Base-by-base conservation (phyloP, 2,113 vertebrate species). In the Vulpes ferrilata region DNA sequence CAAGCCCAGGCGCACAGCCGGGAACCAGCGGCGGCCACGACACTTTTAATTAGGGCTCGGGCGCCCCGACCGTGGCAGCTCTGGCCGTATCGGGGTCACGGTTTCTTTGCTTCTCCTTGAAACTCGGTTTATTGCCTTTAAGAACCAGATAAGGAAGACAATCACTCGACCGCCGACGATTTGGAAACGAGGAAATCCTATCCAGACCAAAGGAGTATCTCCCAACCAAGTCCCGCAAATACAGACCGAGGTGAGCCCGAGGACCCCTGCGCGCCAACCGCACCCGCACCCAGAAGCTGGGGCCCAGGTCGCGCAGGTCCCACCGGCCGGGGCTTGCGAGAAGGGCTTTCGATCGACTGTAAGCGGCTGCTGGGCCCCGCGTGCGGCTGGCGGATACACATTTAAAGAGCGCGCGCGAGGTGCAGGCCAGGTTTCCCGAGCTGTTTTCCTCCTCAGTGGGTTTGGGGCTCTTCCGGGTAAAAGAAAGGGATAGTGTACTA, bases 171-270 rank as follows among this genome's bases (percentile, higher is more conserved):
- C 30, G 99, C 99, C 38, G 99, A 99, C 97, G 99, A 99, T 98
- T 98, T 99, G 95, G 99, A 99, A 98, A 98, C 98, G 85, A 99
- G 99, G 98, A 99, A 99, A 99, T 98, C 99, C 96, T 99, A 99
- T 95, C 99, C 99, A 98, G 99, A 99, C 98, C 99, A 99, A 97
- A 99, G 99, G 99, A 99, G 98, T 85, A 96, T 98, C 97, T 98
- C 98, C 38, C 99, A 99, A 97, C 98, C 99, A 97, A 99, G 99
- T 98, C 99, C 99, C 94, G 98, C 99, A 98, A 98, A 99, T 95
- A 97, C 98, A 74, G 99, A 99, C 81, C 99, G 99, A 96, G 99
- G 99, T 99, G 98, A 98, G 98, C 85, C 25, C 59, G 20, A 22
- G 30, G 35, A 32, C 17, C 8, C 35, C 83, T 10, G 19, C 10